These are phyloP conservation scores for Paedocypris micromegethes DNA, from an alignment of 2,797 vertebrate genomes.

Conservation along the genomic window DNA sequence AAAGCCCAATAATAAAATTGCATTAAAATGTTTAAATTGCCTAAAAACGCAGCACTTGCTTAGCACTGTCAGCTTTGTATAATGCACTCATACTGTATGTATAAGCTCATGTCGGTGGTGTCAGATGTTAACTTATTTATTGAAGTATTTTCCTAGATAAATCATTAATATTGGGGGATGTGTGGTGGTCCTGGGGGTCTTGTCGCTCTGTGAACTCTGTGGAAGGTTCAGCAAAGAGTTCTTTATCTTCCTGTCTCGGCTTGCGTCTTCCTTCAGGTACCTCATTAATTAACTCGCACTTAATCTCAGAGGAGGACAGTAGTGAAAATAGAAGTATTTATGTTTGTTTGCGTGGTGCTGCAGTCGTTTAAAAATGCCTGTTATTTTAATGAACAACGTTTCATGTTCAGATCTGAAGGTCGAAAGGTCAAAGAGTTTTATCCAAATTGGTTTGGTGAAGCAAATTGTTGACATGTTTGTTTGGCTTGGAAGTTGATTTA, in stretches of 20 bases:
- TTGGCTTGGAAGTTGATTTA: no score
- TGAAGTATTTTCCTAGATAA: no score
- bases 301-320: conserved; percentile 35
- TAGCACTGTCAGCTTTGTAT: no score
- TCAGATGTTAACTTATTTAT: no score
- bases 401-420: conserved; percentile 27
- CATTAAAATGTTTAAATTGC: no score
- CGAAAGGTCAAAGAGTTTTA: conserved; percentile 34
- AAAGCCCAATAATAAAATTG: no score
- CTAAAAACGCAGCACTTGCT: no score
- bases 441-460: conserved; percentile 43
- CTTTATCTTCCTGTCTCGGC: conserved; percentile 22
- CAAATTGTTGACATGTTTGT: conserved; percentile 30
- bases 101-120: no score
- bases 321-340: conserved; percentile 9
- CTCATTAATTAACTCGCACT: conserved; percentile 39
- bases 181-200: background rate
- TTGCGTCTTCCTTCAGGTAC: conserved; percentile 34
- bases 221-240: conserved; percentile 20
- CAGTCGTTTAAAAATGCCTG: conserved; percentile 41
- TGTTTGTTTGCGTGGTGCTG: conserved; percentile 13
- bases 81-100: no score
- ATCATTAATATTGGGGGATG: no score
- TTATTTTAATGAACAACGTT: conserved; percentile 47
- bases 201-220: background rate